Conservation (phyloP, 2,888 invertebrate genomes). For the Pseudococcus longispinus region DNA sequence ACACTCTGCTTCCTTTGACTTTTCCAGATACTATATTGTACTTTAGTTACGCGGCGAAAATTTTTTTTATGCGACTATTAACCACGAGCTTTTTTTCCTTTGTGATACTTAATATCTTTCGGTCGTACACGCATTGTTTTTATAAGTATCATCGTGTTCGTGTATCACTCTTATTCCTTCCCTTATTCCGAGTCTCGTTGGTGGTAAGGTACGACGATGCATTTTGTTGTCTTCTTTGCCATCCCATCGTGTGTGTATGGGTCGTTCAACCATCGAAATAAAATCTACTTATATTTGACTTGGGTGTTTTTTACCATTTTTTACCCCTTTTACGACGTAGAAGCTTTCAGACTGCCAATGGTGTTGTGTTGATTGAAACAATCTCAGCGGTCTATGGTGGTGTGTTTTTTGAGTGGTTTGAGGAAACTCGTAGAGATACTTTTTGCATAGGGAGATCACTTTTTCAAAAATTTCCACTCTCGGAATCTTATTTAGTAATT, state of each 20-base stretch:
- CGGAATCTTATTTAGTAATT: too few relatives aligned
- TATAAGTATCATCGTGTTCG: constrained; percentile 20
- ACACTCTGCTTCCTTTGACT: background rate
- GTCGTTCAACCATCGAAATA: background rate
- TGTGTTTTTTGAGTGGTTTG: too few relatives aligned
- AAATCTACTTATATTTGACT: background rate
- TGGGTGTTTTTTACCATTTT: background rate
- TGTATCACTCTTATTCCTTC: background rate
- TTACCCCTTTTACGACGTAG: background rate
- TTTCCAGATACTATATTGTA: background rate
- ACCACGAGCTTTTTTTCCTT: constrained; percentile 1
- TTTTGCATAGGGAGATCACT: too few relatives aligned
- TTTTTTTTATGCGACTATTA: constrained; percentile 28
- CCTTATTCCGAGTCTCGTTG: background rate
- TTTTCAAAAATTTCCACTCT: too few relatives aligned
- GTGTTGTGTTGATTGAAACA: background rate
- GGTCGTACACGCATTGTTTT: constrained; percentile 37
- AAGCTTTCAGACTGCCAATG: background rate
- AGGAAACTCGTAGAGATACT: too few relatives aligned
- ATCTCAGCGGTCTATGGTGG: too few relatives aligned
- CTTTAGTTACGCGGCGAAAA: background rate
- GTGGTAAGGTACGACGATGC: background rate
- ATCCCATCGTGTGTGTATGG: background rate
- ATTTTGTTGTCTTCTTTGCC: constrained; percentile 29
- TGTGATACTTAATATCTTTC: constrained; percentile 39